phyloP scores from a whole-genome alignment of 2,888 invertebrate genomes.

The Agrotis exclamationis region DNA sequence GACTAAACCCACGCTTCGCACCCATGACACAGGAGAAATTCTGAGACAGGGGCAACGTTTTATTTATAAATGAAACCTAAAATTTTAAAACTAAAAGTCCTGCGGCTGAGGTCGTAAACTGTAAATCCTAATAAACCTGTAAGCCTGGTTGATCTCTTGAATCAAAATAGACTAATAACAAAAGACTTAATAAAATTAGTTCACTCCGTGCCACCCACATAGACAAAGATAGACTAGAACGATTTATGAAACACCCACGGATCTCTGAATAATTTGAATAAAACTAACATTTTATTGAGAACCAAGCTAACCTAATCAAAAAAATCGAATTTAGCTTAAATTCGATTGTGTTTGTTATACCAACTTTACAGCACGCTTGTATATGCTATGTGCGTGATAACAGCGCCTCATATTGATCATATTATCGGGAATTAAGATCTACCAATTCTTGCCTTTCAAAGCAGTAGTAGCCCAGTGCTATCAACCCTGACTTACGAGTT shows the following conservation, averaged over 20 bases:
- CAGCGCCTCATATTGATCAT: no score
- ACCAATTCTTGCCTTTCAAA: no score
- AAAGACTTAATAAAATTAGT: conserved; percentile 15
- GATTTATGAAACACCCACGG: conserved; percentile 21
- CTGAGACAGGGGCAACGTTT: no score
- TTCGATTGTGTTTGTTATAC: background rate
- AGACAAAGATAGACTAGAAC: background rate
- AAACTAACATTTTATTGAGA: conserved; percentile 2
- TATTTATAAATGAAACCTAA: no score
- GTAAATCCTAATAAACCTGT: background rate
- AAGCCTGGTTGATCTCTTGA: background rate
- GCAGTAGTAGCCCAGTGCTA: no score
- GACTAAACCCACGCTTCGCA: no score
- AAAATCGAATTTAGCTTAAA: background rate
- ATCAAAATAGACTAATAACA: conserved; percentile 10
- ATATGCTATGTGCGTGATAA: no score
- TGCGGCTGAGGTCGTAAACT: background rate
- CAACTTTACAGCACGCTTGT: no score
- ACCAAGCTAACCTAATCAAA: background rate
- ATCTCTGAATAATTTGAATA: conserved; percentile 8
- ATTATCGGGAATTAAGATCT: no score
- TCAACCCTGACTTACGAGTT: no score
- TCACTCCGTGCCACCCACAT: background rate
- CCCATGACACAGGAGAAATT: no score
- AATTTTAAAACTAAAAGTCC: background rate